Percentiles rank a stretch among this genome's conserved stretches.
Evolutionary conservation across 2,113 vertebrate species (phyloP).

Genomic region (Plecturocebus donacophilus): DNA sequence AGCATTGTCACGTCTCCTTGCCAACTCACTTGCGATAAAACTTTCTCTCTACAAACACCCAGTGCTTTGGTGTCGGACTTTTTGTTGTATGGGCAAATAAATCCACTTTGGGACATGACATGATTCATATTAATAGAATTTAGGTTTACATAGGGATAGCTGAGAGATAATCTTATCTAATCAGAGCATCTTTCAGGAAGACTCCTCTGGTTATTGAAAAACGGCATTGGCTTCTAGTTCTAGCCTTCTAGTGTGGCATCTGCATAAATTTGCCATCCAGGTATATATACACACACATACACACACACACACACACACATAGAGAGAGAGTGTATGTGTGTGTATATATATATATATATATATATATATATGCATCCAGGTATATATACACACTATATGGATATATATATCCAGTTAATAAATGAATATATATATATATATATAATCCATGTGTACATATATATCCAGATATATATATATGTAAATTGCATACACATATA

Average conservation of each 20-base stretch:
- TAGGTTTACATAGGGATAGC: neutral
- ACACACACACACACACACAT: neutral
- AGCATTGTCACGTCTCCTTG: neutral
- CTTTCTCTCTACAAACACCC: neutral
- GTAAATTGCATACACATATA: neutral
- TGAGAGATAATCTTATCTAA: neutral
- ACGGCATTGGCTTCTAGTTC: neutral
- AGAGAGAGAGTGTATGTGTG: too few species aligned
- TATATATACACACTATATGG: neutral
- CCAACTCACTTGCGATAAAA: neutral
- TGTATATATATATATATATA: rapidly evolving
- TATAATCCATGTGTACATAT: too few species aligned
- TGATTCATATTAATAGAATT: neutral
- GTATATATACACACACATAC: too few species aligned
- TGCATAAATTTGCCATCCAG: too few species aligned
- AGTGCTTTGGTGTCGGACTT: neutral
- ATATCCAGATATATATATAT: too few species aligned
- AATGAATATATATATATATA: too few species aligned
- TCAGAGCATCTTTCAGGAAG: neutral
- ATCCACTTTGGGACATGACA: neutral
- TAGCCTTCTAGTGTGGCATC: neutral
- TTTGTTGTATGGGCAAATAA: neutral
- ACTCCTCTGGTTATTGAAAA: neutral
- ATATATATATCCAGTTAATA: too few species aligned
- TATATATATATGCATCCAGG: neutral